Evolutionary conservation across 2,888 invertebrate species (phyloP).

Genomic region (Aphodius granarius): DNA sequence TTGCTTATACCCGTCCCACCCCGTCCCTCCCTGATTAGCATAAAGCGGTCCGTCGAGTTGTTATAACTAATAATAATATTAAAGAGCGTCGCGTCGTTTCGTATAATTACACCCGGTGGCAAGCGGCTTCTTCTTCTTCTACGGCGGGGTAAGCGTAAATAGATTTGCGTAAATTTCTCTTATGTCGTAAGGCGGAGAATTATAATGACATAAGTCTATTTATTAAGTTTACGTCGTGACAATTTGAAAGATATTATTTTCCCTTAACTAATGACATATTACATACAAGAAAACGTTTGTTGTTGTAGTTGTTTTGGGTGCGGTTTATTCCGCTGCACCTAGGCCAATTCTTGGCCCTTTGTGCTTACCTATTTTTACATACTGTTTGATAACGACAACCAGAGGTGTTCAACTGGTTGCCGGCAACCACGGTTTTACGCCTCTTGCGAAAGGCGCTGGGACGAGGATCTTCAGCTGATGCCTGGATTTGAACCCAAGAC

Average conservation of each 20-base stretch:
- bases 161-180: not conserved
- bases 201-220: not conserved
- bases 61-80: not conserved
- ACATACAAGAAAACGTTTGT: not conserved
- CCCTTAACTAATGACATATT: not conserved
- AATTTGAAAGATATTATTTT: not conserved
- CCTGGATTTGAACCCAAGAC: too few relatives aligned
- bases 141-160: not conserved
- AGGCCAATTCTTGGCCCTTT: too few relatives aligned
- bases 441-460: too few relatives aligned
- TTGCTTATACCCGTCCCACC: not conserved
- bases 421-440: too few relatives aligned
- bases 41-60: not conserved
- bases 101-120: not conserved
- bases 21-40: not conserved
- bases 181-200: not conserved
- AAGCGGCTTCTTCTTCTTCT: not conserved
- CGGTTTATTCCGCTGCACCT: too few relatives aligned
- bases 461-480: too few relatives aligned
- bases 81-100: not conserved
- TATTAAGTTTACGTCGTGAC: not conserved
- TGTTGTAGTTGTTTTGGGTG: too few relatives aligned
- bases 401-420: too few relatives aligned
- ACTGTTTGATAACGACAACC: too few relatives aligned
- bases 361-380: too few relatives aligned